Percentiles rank a stretch among this genome's conserved stretches.
These are phyloP conservation scores for Agrochola lota DNA, from an alignment of 2,888 invertebrate species.

Conservation along the genomic window DNA sequence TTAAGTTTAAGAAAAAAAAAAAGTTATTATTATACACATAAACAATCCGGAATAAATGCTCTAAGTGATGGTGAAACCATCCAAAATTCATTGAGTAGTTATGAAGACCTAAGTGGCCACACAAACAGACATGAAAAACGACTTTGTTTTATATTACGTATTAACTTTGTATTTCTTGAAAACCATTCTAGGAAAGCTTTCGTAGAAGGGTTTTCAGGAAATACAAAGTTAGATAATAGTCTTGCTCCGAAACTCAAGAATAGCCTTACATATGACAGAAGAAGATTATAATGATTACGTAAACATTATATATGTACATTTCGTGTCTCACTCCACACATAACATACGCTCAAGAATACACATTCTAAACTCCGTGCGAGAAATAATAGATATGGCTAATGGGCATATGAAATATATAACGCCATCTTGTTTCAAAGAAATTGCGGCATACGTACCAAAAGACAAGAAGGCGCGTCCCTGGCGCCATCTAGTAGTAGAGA, in stretches of 20 bases:
- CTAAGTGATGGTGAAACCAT: neutral
- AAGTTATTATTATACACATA: neutral
- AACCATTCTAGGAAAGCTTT: too few species aligned
- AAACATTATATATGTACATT: too few species aligned
- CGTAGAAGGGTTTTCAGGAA: too few species aligned
- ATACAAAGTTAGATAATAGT: neutral
- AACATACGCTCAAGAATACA: neutral
- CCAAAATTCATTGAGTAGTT: neutral
- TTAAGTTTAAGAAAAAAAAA: neutral
- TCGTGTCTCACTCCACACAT: neutral
- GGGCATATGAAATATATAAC: slow-evolving; percentile 34
- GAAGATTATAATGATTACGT: neutral
- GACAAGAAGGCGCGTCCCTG: too few species aligned
- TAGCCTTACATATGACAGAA: neutral
- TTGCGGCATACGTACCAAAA: slow-evolving; percentile 2
- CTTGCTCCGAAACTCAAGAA: neutral
- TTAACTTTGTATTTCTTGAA: too few species aligned
- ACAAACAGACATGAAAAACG: neutral
- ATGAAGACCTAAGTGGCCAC: neutral
- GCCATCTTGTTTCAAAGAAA: slow-evolving; percentile 13
- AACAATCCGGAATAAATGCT: neutral
- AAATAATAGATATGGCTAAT: slow-evolving; percentile 26
- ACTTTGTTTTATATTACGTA: neutral
- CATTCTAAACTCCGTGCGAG: slow-evolving; percentile 3
- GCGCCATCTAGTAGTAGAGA: too few species aligned